These are phyloP conservation scores for Eucidaris tribuloides DNA, from an alignment of 35 echinoderm and acorn worm species.

Conservation along the genomic window DNA sequence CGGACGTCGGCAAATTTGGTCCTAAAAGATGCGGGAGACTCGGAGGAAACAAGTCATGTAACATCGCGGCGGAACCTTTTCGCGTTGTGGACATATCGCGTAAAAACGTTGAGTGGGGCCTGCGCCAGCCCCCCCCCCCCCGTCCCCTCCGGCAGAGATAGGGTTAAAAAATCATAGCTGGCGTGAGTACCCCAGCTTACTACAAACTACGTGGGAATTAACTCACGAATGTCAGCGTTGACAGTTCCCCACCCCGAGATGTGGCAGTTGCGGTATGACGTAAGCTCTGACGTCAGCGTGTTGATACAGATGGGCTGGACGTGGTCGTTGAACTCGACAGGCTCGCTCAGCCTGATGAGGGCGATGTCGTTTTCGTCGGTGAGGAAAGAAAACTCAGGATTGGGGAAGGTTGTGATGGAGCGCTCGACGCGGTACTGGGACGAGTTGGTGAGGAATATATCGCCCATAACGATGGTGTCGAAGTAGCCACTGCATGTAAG, in stretches of 20 bases:
- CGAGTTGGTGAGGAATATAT: background rate
- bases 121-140: background rate
- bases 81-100: background rate
- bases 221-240: background rate
- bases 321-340: slow-evolving; percentile 34
- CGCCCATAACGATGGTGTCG: background rate
- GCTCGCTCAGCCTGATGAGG: slow-evolving; percentile 2
- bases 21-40: too few relatives aligned
- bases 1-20: too few relatives aligned
- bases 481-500: background rate
- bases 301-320: slow-evolving; percentile 27
- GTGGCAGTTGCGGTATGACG: background rate
- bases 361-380: slow-evolving; percentile 29
- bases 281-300: background rate
- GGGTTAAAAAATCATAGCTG: background rate
- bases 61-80: background rate
- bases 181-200: background rate
- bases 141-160: background rate
- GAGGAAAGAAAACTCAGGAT: slow-evolving; percentile 5
- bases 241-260: slow-evolving; percentile 28
- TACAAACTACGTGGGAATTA: background rate
- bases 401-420: background rate
- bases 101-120: background rate
- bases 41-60: background rate
- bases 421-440: background rate